A percentile compares a stretch with the other conserved stretches of the same genome.
These are phyloP conservation scores for Apis florea DNA, from an alignment of 1,140 invertebrate genomes.

Conservation along the genomic window DNA sequence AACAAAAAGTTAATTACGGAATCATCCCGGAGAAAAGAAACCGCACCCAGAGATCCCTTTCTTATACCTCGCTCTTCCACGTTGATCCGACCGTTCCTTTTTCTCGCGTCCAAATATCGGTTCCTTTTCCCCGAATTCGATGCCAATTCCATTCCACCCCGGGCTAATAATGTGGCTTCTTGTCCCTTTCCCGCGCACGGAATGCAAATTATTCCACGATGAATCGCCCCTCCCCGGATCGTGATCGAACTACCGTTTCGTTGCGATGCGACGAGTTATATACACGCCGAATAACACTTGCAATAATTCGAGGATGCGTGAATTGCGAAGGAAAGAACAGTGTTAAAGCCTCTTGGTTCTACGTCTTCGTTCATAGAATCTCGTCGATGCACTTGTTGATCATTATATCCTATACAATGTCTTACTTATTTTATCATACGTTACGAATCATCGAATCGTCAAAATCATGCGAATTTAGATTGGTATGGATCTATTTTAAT, in stretches of 20 bases:
- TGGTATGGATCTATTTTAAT: too few relatives aligned
- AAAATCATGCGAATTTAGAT: too few relatives aligned
- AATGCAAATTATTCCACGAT: conserved; percentile 76
- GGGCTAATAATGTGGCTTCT: conserved; percentile 74
- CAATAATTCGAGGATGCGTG: not conserved
- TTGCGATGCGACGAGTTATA: not conserved
- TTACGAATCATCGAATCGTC: too few relatives aligned
- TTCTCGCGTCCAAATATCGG: conserved; percentile 4
- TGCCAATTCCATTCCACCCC: conserved; percentile 66
- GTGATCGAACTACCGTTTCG: not conserved
- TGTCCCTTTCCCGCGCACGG: conserved; percentile 64
- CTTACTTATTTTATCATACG: too few relatives aligned
- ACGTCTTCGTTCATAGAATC: not conserved
- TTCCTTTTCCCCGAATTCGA: conserved; percentile 54
- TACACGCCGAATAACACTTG: conserved; percentile 6
- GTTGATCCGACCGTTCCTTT: not conserved
- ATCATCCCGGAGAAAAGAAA: conserved; percentile 69
- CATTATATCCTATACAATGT: too few relatives aligned
- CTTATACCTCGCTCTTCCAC: conserved; percentile 23
- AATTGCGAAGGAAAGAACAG: not conserved
- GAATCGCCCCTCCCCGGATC: too few relatives aligned
- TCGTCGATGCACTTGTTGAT: too few relatives aligned
- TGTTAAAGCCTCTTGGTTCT: not conserved
- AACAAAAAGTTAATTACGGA: conserved; percentile 75
- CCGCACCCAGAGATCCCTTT: conserved; percentile 53